Base-by-base conservation (phyloP, 23 tunicate species). In the Phallusia fumigata region DNA sequence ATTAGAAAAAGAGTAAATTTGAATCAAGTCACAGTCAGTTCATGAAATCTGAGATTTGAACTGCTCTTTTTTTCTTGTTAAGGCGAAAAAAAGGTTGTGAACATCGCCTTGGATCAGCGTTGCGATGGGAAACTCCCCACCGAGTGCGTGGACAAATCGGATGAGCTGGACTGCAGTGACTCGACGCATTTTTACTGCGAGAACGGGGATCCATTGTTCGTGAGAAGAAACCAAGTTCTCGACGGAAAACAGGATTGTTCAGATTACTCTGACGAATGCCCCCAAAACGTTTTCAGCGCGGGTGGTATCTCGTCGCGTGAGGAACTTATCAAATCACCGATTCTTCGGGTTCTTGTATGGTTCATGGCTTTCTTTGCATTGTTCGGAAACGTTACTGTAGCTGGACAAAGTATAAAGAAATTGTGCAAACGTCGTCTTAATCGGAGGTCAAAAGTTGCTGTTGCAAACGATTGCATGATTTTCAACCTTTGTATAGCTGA, bases 401-500 rank as follows among this genome's bases (percentile, higher is more conserved):
- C 52, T 3, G n/a, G 19, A 50, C 33, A 5, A 11, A 74, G n/a
- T 33, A 19, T 74, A 34, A 28, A 3, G 21, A 31, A 31, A 13
- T 18, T 26, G 3, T n/a, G 75, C 34, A 80, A 53, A 12, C 84
- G 18, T 33, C 34, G 33, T 2, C 8, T 1, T 10, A 31, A 26
- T 58, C 13, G 53, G 28, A 80, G 26, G 31, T 64, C 84, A 8
- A 33, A 33, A 24, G 75, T 53, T 1, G 75, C 74, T 19, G 19
- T 31, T 6, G 18, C 13, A 19, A 86, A 86, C 49, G 49, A 82
- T 44, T 21, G 80, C 28, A 28, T 86, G 53, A 35, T 86, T 40
- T 30, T 80, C 15, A 80, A 80, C 36, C 45, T 86, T 21, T 83
- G 85, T 0, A 19, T 74, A 21, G 65, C 90, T 28, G 90, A 86